Evolutionary conservation across 1,140 invertebrate species (phyloP), one percentile per base, ranked within the genome.

Genomic region (Streblospio benedicti): DNA sequence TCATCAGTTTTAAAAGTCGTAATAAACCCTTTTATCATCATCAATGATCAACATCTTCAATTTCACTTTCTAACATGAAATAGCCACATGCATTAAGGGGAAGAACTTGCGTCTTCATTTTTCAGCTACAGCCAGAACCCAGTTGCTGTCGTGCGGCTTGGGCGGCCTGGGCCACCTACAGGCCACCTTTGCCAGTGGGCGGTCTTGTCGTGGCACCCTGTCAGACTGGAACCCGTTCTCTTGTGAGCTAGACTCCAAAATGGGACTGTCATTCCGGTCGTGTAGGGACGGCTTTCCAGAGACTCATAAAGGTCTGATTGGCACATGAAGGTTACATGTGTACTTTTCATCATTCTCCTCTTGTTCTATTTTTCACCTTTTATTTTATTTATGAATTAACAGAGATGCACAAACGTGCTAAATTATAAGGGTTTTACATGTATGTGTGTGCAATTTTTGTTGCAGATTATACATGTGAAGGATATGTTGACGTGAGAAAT

Each of bases 201-300:
- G 44, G 31, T 25, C 20, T 16, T 60, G 59, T 18, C 43, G 54
- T 0, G 59, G 59, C n/a, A 54, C 49, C 16, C 49, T 60, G 31
- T 60, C 59, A 2, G 59, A 60, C 50, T 60, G 59, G 59, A 60
- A 41, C 47, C 33, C 32, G 4, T 53, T 51, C 35, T 18, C 47
- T 3, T 60, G 59, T 38, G 54, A 27, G n/a, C 50, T 53, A 20
- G 30, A 47, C 25, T 6, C 45, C 30, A 9, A 47, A 47, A 28
- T 18, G 25, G 14, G 30, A 47, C 45, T 23, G 45, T 9, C 25
- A 27, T 5, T 47, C 23, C n/a, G 23, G 23, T 47, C 45, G 30
- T n/a, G 30, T 27, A n/a, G 9, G 25, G 2, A 23, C 23, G 30
- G 45, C 45, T 9, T 28, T 47, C 4, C 25, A 23, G 5, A 47